A percentile compares a stretch with the other conserved stretches of the same genome.
phyloP scores from a whole-genome alignment of 2,888 invertebrate genomes.

The Euproctis similis region DNA sequence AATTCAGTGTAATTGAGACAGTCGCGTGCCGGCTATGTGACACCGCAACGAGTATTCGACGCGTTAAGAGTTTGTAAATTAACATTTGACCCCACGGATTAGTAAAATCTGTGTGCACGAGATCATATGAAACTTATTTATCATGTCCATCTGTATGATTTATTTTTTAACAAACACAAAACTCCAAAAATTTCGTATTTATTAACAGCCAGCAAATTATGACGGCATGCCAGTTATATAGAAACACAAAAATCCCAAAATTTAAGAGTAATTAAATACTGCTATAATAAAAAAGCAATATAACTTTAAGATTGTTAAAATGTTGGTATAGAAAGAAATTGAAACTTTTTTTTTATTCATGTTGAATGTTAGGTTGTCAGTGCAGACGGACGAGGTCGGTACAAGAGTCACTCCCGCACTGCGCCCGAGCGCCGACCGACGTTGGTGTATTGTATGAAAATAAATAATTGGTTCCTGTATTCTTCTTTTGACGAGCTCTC shows the following conservation, averaged over 20 bases:
- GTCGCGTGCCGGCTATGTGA: slow-evolving; percentile 25
- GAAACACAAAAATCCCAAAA: too few relatives aligned
- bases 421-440: slow-evolving; percentile 58
- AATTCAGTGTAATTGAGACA: slow-evolving; percentile 49
- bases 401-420: slow-evolving; percentile 57
- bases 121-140: too few relatives aligned
- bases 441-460: slow-evolving; percentile 70
- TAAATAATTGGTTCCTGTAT: slow-evolving; percentile 70
- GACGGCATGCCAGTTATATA: too few relatives aligned
- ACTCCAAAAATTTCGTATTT: too few relatives aligned
- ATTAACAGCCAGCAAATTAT: too few relatives aligned
- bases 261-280: too few relatives aligned
- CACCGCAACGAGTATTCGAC: slow-evolving; percentile 9
- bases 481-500: slow-evolving; percentile 72
- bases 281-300: too few relatives aligned
- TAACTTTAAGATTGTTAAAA: too few relatives aligned
- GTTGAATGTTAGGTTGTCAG: slow-evolving; percentile 1
- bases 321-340: not conserved
- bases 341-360: not conserved
- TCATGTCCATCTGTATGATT: too few relatives aligned
- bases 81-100: slow-evolving; percentile 54
- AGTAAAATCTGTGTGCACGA: slow-evolving; percentile 46
- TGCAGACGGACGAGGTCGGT: slow-evolving; percentile 28
- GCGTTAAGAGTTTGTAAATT: slow-evolving; percentile 39
- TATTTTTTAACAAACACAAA: too few relatives aligned